Base-by-base conservation (phyloP, 2,888 invertebrate species). In the Drosophila mimica region DNA sequence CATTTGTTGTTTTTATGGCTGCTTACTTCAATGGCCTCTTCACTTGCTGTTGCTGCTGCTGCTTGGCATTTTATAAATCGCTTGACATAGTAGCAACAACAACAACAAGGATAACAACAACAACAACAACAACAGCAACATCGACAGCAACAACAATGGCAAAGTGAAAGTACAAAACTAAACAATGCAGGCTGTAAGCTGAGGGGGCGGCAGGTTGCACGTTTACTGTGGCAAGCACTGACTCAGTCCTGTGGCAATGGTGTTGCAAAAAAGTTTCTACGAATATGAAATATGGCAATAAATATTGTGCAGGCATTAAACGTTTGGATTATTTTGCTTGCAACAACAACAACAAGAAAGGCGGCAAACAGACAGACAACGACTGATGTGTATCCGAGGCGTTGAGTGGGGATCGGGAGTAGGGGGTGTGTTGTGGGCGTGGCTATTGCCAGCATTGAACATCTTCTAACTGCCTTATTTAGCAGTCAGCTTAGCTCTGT, bases 251-350 rank as follows among this genome's bases (percentile, higher is more conserved):
- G 61, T 69, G 67, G 54, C 79, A 62, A 67, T 73, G 60, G 61
- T 61, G 68, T 68, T 67, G 81, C 71, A 82, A 67, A 76, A 75
- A 81, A 83, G 73, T 79, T 74, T 76, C 72, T 76, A 81, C 72
- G 89, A 90, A 87, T 90, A 87, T 87, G 90, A 87, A 87, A 89
- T 83, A 90, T 90, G 89, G 90, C 87, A 90, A 90, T 87, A 87
- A 87, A 87, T 90, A 87, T 87, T 88, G 87, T 88, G 89, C 87
- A 87, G 89, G 90, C 87, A 90, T 90, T 87, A 87, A 87, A 86
- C 87, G 90, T 83, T 88, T 76, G 83, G 78, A 76, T 80, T 87
- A 85, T 81, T 81, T 77, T 68, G 76, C 83, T 90, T 76, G 74
- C 72, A 85, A 68, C 68, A 67, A 43, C 58, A 74, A 62, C 40